phyloP scores from a whole-genome alignment of 2,113 vertebrate genomes.

The Sorex fumeus region DNA sequence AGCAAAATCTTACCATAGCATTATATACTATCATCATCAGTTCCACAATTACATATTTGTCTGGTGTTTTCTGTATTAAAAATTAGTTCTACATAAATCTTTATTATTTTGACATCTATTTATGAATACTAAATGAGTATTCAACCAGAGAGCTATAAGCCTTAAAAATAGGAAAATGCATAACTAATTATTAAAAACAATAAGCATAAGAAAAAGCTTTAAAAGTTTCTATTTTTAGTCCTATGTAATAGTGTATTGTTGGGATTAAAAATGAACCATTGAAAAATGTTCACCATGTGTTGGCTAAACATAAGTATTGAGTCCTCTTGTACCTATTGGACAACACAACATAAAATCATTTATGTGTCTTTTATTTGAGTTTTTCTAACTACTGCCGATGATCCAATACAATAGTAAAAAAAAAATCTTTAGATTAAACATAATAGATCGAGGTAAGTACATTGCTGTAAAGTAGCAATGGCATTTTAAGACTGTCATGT shows the following conservation, averaged over 20 bases:
- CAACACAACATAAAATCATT: background rate
- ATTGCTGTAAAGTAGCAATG: background rate
- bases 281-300: constrained; percentile 21
- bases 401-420: background rate
- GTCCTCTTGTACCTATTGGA: background rate
- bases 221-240: constrained; percentile 22
- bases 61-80: background rate
- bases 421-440: background rate
- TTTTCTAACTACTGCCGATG: constrained; percentile 41
- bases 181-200: background rate
- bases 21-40: background rate
- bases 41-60: background rate
- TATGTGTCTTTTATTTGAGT: background rate
- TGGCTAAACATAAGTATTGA: background rate
- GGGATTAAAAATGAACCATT: background rate
- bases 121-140: constrained; percentile 27
- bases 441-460: background rate
- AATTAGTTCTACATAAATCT: background rate
- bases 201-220: background rate
- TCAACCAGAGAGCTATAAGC: background rate
- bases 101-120: background rate
- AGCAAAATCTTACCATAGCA: background rate
- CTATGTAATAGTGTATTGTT: background rate
- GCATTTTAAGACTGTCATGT: constrained; percentile 9
- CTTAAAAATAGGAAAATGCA: background rate